phyloP scores from a whole-genome alignment of 2,797 vertebrate genomes.

The Anabas testudineus region DNA sequence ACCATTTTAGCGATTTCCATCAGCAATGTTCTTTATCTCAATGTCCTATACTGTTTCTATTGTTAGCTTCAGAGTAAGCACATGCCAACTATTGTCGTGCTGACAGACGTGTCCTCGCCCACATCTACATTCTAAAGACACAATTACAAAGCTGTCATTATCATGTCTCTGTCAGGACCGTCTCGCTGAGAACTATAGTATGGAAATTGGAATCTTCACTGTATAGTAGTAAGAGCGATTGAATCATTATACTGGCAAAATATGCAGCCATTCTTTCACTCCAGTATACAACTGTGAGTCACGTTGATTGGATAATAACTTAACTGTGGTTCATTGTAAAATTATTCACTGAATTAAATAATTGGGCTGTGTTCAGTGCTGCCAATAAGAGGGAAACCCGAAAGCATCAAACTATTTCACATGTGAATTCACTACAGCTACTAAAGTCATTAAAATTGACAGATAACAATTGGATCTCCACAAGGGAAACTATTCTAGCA shows the following conservation, averaged over 20 bases:
- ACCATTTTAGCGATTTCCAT: slow-evolving; percentile 11
- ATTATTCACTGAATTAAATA: neutral
- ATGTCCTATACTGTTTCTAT: neutral
- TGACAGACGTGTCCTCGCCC: slow-evolving; percentile 13
- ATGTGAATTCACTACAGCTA: neutral
- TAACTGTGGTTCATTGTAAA: slow-evolving; percentile 1
- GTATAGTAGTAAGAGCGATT: neutral
- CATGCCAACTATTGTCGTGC: neutral
- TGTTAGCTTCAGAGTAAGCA: slow-evolving; percentile 23
- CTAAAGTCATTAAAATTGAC: slow-evolving; percentile 6
- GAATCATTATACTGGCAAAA: neutral
- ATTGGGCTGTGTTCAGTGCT: neutral
- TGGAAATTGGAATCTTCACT: slow-evolving; percentile 8
- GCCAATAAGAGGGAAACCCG: neutral
- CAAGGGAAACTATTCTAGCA: slow-evolving; percentile 16
- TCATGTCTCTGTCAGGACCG: slow-evolving; percentile 12
- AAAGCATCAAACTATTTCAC: neutral
- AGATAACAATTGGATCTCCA: neutral
- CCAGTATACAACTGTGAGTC: neutral
- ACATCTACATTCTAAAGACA: neutral
- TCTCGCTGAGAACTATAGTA: neutral
- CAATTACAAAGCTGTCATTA: slow-evolving; percentile 12
- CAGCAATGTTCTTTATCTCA: slow-evolving; percentile 20
- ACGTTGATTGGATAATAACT: slow-evolving; percentile 4
- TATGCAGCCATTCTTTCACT: neutral